Base-by-base conservation (phyloP, 2,888 invertebrate genomes). In the Sturmia bella region DNA sequence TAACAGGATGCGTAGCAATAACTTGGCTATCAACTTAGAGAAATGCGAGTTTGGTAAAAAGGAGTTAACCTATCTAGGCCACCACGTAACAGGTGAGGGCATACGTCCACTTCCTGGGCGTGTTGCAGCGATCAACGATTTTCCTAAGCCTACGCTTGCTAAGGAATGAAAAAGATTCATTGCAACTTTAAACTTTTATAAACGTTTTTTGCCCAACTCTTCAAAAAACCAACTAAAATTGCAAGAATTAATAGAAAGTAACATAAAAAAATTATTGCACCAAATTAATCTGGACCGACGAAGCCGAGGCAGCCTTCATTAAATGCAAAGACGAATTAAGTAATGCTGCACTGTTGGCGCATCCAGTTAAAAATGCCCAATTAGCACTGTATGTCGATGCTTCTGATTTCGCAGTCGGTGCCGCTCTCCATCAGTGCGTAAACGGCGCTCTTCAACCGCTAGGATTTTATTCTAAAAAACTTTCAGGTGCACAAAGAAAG, bases 201-300 rank as follows among this genome's bases (percentile, higher is more conserved):
- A 75, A 12, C 57, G 75, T 5, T 83, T 83, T 21, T 45, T n/a
- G n/a, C n/a, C n/a, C n/a, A n/a, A n/a, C n/a, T n/a, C n/a, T n/a
- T n/a, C n/a, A n/a, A n/a, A n/a, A n/a, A 83, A 11, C 79, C 70
- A 13, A 13, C 80, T 11, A 43, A 75, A 15, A 13, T 37, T 84
- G 24, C 69, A 82, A 39, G 43, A 37, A 11, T 21, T 80, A 32
- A 50, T 77, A 7, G 41, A 13, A 1, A 80, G 81, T 0, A 81
- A 83, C 43, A 77, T 56, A 43, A 84, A 83, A n/a, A 24, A 84
- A 84, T 39, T 76, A 84, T 19, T 12, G 9, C 7, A 82, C 76
- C 0, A 17, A 41, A 3, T 32, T 84, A 19, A 12, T 17, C 1
- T 84, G 84, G 84, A 64, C 45, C 1, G 11, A 19, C 6, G 56